A percentile compares a stretch with the other conserved stretches of the same genome.
These are phyloP conservation scores for Chaitophorus viminalis DNA, from an alignment of 2,888 invertebrate genomes.

Conservation along the genomic window DNA sequence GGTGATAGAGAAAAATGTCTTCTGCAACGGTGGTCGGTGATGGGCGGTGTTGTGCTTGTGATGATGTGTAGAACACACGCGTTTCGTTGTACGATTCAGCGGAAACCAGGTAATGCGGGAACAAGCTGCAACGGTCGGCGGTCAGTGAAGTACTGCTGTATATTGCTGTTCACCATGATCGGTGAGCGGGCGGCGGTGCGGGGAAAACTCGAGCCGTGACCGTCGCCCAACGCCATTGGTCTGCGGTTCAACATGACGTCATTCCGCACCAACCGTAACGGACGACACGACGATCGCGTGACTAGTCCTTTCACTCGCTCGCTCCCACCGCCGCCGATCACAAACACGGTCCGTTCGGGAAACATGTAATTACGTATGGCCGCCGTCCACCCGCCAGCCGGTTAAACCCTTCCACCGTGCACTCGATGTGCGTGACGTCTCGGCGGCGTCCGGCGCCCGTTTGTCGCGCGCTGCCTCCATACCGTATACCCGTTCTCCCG, in stretches of 20 bases:
- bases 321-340: neutral
- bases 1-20: no score
- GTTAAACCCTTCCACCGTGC: neutral
- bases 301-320: neutral
- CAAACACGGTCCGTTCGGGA: neutral
- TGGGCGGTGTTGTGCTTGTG: neutral
- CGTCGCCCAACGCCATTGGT: neutral
- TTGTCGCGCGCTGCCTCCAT: no score
- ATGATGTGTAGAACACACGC: no score
- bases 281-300: neutral
- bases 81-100: no score
- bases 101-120: no score
- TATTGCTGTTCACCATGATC: no score
- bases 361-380: slow-evolving; percentile 11
- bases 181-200: no score
- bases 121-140: no score
- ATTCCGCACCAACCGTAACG: neutral
- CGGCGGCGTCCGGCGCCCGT: neutral
- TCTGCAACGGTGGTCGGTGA: neutral
- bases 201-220: neutral
- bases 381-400: neutral
- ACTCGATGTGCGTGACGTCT: neutral
- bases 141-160: neutral
- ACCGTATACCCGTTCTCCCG: neutral
- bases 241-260: neutral